Evolutionary conservation across 1,140 invertebrate genomes (phyloP), one percentile per base, ranked within the genome.

Genomic region (Drosophila chauvacae): DNA sequence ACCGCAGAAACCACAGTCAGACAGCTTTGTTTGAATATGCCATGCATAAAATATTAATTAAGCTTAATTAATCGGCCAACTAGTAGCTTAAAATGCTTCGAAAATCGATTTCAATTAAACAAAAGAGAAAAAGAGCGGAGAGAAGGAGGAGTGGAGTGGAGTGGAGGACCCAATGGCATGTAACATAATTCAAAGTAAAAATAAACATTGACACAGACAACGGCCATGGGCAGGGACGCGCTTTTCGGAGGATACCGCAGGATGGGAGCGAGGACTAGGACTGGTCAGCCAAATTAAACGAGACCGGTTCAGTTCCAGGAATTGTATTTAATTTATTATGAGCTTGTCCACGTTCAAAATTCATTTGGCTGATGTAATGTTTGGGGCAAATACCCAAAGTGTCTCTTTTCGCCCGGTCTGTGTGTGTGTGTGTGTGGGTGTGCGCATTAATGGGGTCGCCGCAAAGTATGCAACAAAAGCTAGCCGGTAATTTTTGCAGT

Each of bases 321-420:
- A 83, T 83, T 63, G 69, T 90, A 90, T 85, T 88, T 84, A 88
- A 85, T 90, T 90, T 90, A 84, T 90, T 84, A 81, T 63, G 51
- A 78, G 66, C 59, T 57, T 72, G 80, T 80, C 56, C 74, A 66
- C 71, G 65, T 70, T 81, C 73, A 81, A 85, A 88, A 81, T 81
- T 90, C 80, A 88, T 81, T 88, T 88, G 47, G 84, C 84, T 88
- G 85, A 90, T 90, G 85, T 88, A 88, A 88, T 81, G 77, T 84
- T 87, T 88, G 81, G 58, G 81, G 77, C 77, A 90, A 88, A 90
- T 88, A 90, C 66, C 76, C 76, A 83, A 83, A 86, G 51, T 57
- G 42, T 50, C 68, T 41, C 37, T 20, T 45, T 51, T 56, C 18
- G 51, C n/a, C 4, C 3, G 3, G n/a, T n/a, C n/a, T n/a, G n/a